Conservation (phyloP, 2,797 vertebrate genomes). For the Eurystomus glaucurus region DNA sequence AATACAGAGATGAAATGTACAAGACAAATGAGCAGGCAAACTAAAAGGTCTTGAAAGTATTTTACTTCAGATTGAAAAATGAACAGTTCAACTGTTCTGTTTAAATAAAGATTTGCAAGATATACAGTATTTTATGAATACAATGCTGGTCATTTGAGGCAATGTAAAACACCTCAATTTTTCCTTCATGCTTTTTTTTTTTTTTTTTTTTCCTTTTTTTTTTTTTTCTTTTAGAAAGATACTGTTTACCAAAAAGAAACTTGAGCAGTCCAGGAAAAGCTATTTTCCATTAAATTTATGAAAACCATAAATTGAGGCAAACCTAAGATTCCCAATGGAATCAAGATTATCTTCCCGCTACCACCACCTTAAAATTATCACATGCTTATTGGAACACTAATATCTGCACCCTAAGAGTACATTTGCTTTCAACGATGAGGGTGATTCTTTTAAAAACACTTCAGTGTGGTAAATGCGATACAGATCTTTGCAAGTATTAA, state of each 20-base stretch:
- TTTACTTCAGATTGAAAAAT: slow-evolving; percentile 86
- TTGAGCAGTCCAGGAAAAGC: slow-evolving; percentile 87
- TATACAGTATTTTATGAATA: slow-evolving; percentile 87
- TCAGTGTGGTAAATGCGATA: slow-evolving; percentile 84
- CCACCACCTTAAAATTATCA: slow-evolving; percentile 86
- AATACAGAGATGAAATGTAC: slow-evolving; percentile 83
- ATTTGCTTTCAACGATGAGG: slow-evolving; percentile 83
- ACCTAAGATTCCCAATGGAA: slow-evolving; percentile 90
- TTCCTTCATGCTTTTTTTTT: slow-evolving; percentile 82
- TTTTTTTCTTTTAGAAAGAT: slow-evolving; percentile 80
- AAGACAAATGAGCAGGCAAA: slow-evolving; percentile 87
- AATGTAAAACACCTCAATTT: slow-evolving; percentile 81
- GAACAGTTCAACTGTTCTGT: slow-evolving; percentile 86
- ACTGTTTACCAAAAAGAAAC: slow-evolving; percentile 88
- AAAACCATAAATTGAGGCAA: slow-evolving; percentile 87
- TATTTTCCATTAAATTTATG: slow-evolving; percentile 88
- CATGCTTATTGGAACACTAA: slow-evolving; percentile 84
- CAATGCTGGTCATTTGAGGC: slow-evolving; percentile 87
- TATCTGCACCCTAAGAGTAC: slow-evolving; percentile 82
- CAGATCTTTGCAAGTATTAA: slow-evolving; percentile 78
- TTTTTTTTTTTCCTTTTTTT: slow-evolving; percentile 64
- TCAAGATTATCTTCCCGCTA: slow-evolving; percentile 90
- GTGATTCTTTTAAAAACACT: slow-evolving; percentile 80
- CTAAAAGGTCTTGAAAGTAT: slow-evolving; percentile 84
- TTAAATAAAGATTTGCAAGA: slow-evolving; percentile 83